phyloP scores from a whole-genome alignment of 2,797 vertebrate species.

The Gymnodraco acuticeps region DNA sequence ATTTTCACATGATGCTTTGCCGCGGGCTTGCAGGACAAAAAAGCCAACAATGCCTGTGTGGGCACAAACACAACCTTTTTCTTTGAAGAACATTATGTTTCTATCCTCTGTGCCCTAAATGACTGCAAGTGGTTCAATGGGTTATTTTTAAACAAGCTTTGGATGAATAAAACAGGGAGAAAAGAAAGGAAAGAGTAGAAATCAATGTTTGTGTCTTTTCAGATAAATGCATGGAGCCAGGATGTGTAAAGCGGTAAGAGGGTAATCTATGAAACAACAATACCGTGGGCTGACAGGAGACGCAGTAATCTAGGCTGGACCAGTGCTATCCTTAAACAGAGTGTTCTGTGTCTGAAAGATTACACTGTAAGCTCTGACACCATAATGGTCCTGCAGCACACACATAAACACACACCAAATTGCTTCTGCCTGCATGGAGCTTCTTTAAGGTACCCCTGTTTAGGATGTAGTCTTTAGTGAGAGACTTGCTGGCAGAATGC shows the following conservation, averaged over 20 bases:
- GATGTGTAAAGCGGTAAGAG: constrained; percentile 65
- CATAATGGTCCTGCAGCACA: constrained; percentile 67
- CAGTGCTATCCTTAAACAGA: constrained; percentile 73
- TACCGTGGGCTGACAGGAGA: constrained; percentile 72
- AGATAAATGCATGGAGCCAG: constrained; percentile 72
- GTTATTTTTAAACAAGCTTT: constrained; percentile 50
- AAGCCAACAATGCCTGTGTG: constrained; percentile 3
- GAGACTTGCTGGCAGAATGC: constrained; percentile 43
- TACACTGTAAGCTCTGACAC: constrained; percentile 76
- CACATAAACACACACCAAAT: constrained; percentile 32
- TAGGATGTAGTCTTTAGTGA: constrained; percentile 49
- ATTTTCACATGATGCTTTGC: constrained; percentile 24
- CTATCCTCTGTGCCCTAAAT: constrained; percentile 48
- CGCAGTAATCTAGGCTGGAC: constrained; percentile 76
- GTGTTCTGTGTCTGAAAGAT: constrained; percentile 76
- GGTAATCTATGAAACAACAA: constrained; percentile 81
- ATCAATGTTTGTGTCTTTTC: constrained; percentile 76
- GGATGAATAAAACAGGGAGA: constrained; percentile 59
- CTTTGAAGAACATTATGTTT: constrained; percentile 42
- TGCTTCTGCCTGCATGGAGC: constrained; percentile 45
- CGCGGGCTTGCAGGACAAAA: constrained; percentile 37
- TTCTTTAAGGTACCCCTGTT: constrained; percentile 46
- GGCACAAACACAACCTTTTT: constrained; percentile 21
- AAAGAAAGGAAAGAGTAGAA: constrained; percentile 66
- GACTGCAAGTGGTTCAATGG: constrained; percentile 50